These are phyloP conservation scores for Aporophyla nigra DNA, from an alignment of 2,888 invertebrate species.

Conservation along the genomic window DNA sequence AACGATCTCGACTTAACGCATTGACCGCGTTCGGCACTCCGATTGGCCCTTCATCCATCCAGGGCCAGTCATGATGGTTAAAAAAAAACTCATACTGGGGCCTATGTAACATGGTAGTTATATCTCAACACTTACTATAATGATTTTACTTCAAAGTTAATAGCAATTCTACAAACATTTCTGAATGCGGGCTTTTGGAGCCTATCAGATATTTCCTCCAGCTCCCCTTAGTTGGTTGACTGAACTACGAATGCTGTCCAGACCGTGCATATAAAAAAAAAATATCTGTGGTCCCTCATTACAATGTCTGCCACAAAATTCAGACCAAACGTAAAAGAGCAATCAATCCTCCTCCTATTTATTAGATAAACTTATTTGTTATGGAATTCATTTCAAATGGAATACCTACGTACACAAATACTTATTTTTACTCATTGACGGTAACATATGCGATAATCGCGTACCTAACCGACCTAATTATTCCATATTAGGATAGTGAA, in stretches of 20 bases:
- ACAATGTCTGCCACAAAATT: background rate
- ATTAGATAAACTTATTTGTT: background rate
- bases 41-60: no score
- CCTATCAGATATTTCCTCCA: background rate
- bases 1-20: no score
- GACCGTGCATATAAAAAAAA: background rate
- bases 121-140: no score
- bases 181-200: background rate
- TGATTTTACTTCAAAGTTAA: background rate
- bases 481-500: constrained; percentile 1
- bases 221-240: background rate
- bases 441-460: constrained; percentile 7
- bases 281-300: no score
- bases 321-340: background rate
- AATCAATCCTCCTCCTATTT: background rate
- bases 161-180: background rate
- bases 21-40: no score
- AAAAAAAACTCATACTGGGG: no score
- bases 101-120: no score
- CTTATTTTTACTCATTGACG: background rate
- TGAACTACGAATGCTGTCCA: background rate
- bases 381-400: background rate
- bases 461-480: constrained; percentile 4
- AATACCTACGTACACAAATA: background rate
- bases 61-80: no score